phyloP scores from a whole-genome alignment of 1,140 invertebrate genomes.

The Leptestheria dahalacensis region DNA sequence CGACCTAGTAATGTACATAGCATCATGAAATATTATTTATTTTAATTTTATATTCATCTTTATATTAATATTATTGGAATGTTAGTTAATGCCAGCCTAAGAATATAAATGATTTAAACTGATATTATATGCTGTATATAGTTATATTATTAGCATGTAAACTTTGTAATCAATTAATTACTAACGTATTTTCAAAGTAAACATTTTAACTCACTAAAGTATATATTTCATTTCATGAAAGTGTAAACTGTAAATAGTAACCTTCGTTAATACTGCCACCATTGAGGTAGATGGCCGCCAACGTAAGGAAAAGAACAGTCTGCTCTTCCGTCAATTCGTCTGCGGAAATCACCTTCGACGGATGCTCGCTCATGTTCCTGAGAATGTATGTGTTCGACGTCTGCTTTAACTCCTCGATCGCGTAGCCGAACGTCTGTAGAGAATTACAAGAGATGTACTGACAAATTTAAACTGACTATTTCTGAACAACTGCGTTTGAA shows the following conservation, averaged over 20 bases:
- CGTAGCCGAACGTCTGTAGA: constrained; percentile 4
- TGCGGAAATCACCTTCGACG: background rate
- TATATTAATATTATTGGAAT: too few relatives aligned
- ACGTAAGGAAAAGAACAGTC: background rate
- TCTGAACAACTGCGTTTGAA: background rate
- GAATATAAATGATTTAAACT: too few relatives aligned
- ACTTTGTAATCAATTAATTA: background rate
- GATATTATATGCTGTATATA: background rate
- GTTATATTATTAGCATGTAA: background rate
- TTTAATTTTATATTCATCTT: too few relatives aligned
- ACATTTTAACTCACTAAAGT: too few relatives aligned
- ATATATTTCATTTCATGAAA: too few relatives aligned
- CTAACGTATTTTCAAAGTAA: too few relatives aligned
- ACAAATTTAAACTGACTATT: background rate
- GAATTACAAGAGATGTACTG: too few relatives aligned
- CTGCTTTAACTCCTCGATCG: background rate
- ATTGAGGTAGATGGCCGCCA: background rate
- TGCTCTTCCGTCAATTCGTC: background rate
- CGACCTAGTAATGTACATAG: too few relatives aligned
- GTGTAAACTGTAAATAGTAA: background rate
- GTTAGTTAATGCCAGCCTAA: too few relatives aligned
- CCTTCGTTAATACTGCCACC: background rate
- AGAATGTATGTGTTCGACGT: background rate
- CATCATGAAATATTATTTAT: too few relatives aligned
- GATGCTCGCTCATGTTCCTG: background rate